Evolutionary conservation across 1,140 invertebrate genomes (phyloP), one percentile per base, ranked within the genome.

Genomic region (Orius laevigatus): DNA sequence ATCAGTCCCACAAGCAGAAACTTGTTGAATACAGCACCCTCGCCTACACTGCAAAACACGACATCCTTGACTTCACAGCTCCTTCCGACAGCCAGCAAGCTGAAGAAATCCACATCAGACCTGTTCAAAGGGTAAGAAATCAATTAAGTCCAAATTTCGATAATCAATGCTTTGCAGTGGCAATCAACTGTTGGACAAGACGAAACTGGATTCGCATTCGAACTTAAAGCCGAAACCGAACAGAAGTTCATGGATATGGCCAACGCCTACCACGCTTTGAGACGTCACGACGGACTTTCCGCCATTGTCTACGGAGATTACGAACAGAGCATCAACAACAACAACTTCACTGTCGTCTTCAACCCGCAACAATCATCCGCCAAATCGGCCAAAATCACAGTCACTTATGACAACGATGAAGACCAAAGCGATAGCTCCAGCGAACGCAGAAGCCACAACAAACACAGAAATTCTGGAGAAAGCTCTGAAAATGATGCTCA

Each of bases 41-140:
- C 57, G 77, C 78, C 12, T 80, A 73, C 60, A 73, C 70, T 6
- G 58, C 70, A 1, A 67, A 60, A 41, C 63, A 72, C 52, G 63
- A 74, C 51, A 71, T 76, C 53, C 60, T 74, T 8, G 57, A 60
- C n/a, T 49, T 73, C 40, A 5, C 16, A 14, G 42, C 49, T 20
- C 32, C 46, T 16, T 33, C 16, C 3, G 11, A 33, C 2, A 15
- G 16, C 15, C n/a, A 47, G 3, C 11, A 47, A 14, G 34, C 46
- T 36, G 8, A 19, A 35, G 14, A 12, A n/a, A 16, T 47, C 19
- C 20, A 33, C 38, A 18, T 19, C 20, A 10, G 47, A 10, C 47
- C 36, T 3, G 11, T 31, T 15, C 18, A 31, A 15, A 40, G 25
- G 20, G 47, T 40, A 25, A 42, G 18, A n/a, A 10, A 11, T 18